phyloP scores from a whole-genome alignment of 2,113 vertebrate species.

The Coreoperca whiteheadi region DNA sequence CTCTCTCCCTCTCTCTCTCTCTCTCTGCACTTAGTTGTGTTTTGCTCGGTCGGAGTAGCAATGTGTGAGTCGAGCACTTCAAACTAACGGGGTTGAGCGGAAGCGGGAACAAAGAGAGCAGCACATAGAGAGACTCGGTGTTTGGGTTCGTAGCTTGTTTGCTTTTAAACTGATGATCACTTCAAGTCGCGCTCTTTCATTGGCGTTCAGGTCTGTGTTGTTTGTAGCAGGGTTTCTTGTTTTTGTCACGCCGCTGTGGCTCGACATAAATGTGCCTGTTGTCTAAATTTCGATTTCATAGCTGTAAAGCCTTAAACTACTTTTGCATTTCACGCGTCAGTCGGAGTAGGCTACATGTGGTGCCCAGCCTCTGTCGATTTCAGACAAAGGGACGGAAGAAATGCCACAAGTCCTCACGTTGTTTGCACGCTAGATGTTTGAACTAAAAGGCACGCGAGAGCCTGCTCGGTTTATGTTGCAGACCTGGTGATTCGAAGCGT shows the following conservation, averaged over 20 bases:
- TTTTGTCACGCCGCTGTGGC: slow-evolving; percentile 13
- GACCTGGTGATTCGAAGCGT: neutral
- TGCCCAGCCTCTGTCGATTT: slow-evolving; percentile 7
- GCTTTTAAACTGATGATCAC: slow-evolving; percentile 48
- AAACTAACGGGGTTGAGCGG: slow-evolving; percentile 67
- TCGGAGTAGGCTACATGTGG: slow-evolving; percentile 13
- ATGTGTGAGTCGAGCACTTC: slow-evolving; percentile 69
- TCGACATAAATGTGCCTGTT: slow-evolving; percentile 4
- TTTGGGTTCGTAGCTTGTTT: slow-evolving; percentile 77
- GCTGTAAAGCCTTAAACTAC: neutral
- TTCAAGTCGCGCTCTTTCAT: slow-evolving; percentile 5
- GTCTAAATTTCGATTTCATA: neutral
- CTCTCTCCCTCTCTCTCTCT: slow-evolving; percentile 34
- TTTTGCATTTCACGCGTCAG: slow-evolving; percentile 14
- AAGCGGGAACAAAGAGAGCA: slow-evolving; percentile 74
- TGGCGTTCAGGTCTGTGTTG: slow-evolving; percentile 31
- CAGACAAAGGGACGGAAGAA: slow-evolving; percentile 33
- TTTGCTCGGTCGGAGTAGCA: slow-evolving; percentile 76
- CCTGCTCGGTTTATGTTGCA: neutral
- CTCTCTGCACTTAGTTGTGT: slow-evolving; percentile 70
- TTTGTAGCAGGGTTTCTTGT: slow-evolving; percentile 10
- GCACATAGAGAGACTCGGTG: slow-evolving; percentile 66
- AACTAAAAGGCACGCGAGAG: neutral
- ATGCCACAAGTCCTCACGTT: slow-evolving; percentile 40
- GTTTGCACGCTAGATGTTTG: slow-evolving; percentile 21